These are phyloP conservation scores for Poicephalus gulielmi DNA, from an alignment of 2,113 vertebrate genomes.

Conservation along the genomic window DNA sequence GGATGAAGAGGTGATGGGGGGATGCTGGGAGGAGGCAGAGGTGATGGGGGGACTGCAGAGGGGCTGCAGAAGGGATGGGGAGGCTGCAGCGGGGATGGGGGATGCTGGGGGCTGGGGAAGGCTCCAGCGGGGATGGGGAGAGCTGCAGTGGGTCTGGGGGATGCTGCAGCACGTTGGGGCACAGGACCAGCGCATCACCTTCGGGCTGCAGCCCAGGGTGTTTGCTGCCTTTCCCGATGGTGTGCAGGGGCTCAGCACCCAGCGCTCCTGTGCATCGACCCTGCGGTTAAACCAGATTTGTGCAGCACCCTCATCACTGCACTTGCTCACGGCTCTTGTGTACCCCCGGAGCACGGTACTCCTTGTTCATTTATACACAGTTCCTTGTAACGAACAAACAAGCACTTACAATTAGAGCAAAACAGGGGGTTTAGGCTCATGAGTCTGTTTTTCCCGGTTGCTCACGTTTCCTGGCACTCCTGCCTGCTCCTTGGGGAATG, in stretches of 20 bases:
- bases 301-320: no score
- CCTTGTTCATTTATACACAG: background rate
- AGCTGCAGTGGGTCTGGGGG: background rate
- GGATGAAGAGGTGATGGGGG: no score
- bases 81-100: no score
- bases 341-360: background rate
- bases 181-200: background rate
- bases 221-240: rapidly evolving
- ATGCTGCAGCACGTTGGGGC: background rate
- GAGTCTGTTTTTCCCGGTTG: background rate
- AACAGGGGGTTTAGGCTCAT: background rate
- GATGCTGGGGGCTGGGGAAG: no score
- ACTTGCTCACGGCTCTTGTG: rapidly evolving
- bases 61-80: no score
- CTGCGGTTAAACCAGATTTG: rapidly evolving
- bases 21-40: no score
- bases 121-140: no score
- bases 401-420: background rate
- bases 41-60: no score
- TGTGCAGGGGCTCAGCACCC: rapidly evolving
- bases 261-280: rapidly evolving
- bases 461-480: background rate
- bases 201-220: background rate
- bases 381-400: rapidly evolving
- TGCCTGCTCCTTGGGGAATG: background rate